A percentile compares a stretch with the other conserved stretches of the same genome.
These are phyloP conservation scores for Enteromius radiatus DNA, from an alignment of 2,797 vertebrate genomes.

Conservation along the genomic window DNA sequence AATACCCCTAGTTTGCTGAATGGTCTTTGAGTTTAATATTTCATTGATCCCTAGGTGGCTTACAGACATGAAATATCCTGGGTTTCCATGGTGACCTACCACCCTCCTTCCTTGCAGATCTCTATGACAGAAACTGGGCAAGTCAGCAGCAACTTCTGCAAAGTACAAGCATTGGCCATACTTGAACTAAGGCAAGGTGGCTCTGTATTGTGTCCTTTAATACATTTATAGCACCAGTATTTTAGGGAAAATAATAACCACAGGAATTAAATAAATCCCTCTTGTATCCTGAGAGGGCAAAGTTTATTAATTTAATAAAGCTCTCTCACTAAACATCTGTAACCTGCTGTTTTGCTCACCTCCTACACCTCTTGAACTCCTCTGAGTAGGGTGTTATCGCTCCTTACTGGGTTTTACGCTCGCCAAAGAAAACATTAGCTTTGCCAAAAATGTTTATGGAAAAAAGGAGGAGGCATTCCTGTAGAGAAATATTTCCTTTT, in stretches of 20 bases:
- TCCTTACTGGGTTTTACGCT: constrained; percentile 39
- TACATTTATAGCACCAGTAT: constrained; percentile 13
- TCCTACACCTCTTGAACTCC: constrained; percentile 9
- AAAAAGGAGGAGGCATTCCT: background rate
- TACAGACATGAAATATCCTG: constrained; percentile 39
- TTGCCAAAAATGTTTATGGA: background rate
- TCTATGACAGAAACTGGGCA: constrained; percentile 18
- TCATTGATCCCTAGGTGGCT: constrained; percentile 49
- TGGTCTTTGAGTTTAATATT: constrained; percentile 45
- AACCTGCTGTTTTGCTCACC: constrained; percentile 45
- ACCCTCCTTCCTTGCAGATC: constrained; percentile 17
- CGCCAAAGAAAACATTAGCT: constrained; percentile 35
- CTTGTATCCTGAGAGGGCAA: constrained; percentile 51
- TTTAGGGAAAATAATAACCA: constrained; percentile 43
- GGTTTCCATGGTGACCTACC: constrained; percentile 54
- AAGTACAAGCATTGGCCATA: constrained; percentile 30
- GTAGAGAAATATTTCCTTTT: constrained; percentile 11
- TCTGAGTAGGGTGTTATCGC: constrained; percentile 32
- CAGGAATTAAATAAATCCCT: constrained; percentile 46
- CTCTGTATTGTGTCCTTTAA: constrained; percentile 28
- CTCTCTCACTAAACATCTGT: constrained; percentile 46
- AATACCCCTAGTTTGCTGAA: constrained; percentile 30
- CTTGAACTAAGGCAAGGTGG: constrained; percentile 20
- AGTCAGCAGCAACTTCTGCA: constrained; percentile 34
- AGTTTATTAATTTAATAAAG: constrained; percentile 59